Evolutionary conservation across 2,113 vertebrate genomes (phyloP), one percentile per base, ranked within the genome.

Genomic region (Hippoglossus stenolepis): DNA sequence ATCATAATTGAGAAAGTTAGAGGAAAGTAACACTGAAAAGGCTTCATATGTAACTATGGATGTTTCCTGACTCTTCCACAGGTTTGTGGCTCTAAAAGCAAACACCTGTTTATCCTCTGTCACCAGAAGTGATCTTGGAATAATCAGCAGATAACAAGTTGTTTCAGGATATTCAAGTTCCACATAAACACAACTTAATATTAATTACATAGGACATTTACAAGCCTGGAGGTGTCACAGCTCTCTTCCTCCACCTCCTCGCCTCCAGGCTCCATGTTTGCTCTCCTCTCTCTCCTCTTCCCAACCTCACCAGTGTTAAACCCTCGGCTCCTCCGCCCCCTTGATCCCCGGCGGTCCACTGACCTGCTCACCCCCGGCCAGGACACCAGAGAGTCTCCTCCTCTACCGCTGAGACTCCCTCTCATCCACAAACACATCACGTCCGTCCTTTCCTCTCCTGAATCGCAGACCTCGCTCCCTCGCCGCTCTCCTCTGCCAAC

Each of bases 381-480:
- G 70, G 60, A 75, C 10, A 49, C 31, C 65, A 40, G 31, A 53
- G 54, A 20, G 51, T 13, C 70, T 78, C n/a, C 62, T 21, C 14
- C 49, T 20, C 26, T 56, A 45, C 66, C 70, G 2, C 82, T 38
- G 53, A 77, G 66, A 38, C 62, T 5, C 62, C 65, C 17, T 47
- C 76, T 67, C 70, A 74, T 88, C 58, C 40, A 70, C 59, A 86
- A 54, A 23, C 70, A 0, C n/a, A 8, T 57, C 83, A 84, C 76
- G 69, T 75, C n/a, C 2, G 2, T n/a, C 47, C 24, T 20, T 47
- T 57, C 75, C 75, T 62, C 51, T 51, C 23, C 65, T 24, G 40
- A 66, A 56, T 57, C 64, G 56, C 67, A 56, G 51, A 15, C 18
- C 65, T 43, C 6, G 1, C 79, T 70, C 54, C 56, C 66, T 66